Evolutionary conservation across 2,888 invertebrate genomes (phyloP).

Genomic region (Stenodema calcarata): DNA sequence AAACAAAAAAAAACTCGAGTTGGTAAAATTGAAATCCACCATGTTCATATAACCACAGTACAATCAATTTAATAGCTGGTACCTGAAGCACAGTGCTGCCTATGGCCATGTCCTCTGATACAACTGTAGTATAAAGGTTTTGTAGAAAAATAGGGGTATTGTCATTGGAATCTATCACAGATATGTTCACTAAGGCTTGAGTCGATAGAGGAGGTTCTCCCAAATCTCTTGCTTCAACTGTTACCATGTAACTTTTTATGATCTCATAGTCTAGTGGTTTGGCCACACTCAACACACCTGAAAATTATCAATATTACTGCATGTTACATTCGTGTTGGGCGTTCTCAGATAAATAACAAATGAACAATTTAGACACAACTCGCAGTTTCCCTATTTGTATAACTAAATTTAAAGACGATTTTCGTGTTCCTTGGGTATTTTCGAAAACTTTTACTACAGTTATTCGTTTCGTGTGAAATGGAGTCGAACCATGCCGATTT

Average conservation of each 20-base stretch:
- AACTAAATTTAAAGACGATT: too few species aligned
- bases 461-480: too few species aligned
- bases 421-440: too few species aligned
- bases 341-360: too few species aligned
- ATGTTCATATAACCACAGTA: too few species aligned
- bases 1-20: too few species aligned
- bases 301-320: constrained; percentile 18
- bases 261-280: constrained; percentile 87
- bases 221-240: constrained; percentile 88
- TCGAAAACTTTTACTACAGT: too few species aligned
- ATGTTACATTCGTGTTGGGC: too few species aligned
- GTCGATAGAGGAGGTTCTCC: constrained; percentile 90
- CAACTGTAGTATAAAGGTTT: constrained; percentile 75
- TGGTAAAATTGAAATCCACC: too few species aligned
- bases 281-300: constrained; percentile 77
- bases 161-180: constrained; percentile 85
- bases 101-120: constrained; percentile 78
- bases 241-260: constrained; percentile 82
- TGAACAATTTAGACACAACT: neutral
- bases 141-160: constrained; percentile 84
- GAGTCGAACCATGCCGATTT: too few species aligned
- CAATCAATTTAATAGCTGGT: neutral
- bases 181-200: constrained; percentile 84
- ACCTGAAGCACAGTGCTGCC: constrained; percentile 79
- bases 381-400: too few species aligned